Conservation (phyloP, 2,797 vertebrate genomes). For the Sebastes itinus region DNA sequence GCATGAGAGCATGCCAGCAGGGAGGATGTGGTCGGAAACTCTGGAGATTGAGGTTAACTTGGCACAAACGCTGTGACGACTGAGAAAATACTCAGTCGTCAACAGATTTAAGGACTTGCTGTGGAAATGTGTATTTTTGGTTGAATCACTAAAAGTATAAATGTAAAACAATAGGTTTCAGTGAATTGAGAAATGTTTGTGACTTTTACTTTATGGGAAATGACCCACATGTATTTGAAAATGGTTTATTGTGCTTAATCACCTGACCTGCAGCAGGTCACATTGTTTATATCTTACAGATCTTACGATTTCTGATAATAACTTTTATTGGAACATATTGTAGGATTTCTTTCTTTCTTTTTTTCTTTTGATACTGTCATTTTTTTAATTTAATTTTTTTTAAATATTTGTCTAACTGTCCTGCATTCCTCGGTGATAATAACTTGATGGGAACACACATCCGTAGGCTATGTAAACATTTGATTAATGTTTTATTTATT, state of each 20-base stretch:
- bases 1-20: slow-evolving; percentile 16
- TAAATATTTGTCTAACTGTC: not conserved
- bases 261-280: not conserved
- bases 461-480: not conserved
- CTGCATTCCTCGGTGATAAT: not conserved
- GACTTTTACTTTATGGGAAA: not conserved
- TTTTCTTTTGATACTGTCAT: not conserved
- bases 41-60: slow-evolving; percentile 21
- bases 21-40: slow-evolving; percentile 55
- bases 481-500: not conserved
- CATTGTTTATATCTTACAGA: not conserved
- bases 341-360: not conserved
- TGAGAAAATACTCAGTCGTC: not conserved
- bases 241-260: not conserved
- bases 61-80: not conserved
- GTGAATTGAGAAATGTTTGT: not conserved
- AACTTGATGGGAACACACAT: not conserved
- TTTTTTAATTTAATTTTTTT: not conserved
- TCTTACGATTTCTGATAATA: not conserved
- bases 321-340: not conserved
- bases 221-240: not conserved
- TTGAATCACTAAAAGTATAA: not conserved
- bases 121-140: not conserved
- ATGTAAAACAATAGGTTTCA: not conserved
- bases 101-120: slow-evolving; percentile 4